Evolutionary conservation across 2,113 vertebrate species (phyloP).

Genomic region (Scortum barcoo): DNA sequence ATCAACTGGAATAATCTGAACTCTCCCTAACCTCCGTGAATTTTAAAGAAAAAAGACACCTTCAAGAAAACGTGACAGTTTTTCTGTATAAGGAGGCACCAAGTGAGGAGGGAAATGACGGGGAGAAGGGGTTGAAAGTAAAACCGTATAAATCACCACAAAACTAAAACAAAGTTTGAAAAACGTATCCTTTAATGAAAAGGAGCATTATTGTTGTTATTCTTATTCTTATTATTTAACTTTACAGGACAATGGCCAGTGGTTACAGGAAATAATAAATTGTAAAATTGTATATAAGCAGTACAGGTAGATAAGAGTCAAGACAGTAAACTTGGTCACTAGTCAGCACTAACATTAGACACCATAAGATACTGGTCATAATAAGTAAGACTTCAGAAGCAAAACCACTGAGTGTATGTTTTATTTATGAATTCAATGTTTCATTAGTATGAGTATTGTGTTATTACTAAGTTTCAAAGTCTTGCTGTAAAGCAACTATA

Average conservation of each 20-base stretch:
- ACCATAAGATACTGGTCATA: too few relatives aligned
- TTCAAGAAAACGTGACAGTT: neutral
- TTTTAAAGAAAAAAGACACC: neutral
- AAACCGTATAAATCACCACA: neutral
- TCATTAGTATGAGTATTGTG: too few relatives aligned
- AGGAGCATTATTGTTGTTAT: too few relatives aligned
- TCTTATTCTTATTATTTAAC: too few relatives aligned
- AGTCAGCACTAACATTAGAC: neutral
- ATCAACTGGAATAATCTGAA: constrained; percentile 9
- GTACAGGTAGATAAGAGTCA: neutral
- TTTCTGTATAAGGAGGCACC: neutral
- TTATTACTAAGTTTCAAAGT: too few relatives aligned
- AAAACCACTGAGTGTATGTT: too few relatives aligned
- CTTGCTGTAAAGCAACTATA: too few relatives aligned
- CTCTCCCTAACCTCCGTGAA: neutral
- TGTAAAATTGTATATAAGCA: neutral
- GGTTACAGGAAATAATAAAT: neutral
- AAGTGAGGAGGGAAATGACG: neutral
- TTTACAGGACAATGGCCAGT: neutral
- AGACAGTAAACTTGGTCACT: neutral
- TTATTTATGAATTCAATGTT: too few relatives aligned
- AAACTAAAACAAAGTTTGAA: neutral
- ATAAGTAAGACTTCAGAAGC: too few relatives aligned
- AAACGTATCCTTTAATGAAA: neutral
- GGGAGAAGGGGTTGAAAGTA: neutral